phyloP scores from a whole-genome alignment of 2,888 invertebrate genomes.

The Zygogramma bicolorata region DNA sequence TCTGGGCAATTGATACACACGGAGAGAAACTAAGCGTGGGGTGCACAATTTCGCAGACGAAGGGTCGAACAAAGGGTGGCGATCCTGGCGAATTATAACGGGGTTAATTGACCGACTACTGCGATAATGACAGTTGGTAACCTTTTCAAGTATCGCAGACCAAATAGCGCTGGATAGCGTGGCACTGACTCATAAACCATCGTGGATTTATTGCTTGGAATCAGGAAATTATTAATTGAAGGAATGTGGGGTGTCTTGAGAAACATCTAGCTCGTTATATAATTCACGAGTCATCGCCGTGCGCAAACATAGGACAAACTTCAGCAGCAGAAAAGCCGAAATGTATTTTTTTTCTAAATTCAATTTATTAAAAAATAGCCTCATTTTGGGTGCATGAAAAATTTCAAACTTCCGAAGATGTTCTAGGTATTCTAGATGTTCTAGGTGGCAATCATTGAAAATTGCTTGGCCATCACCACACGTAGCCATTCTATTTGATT shows the following conservation, averaged over 20 bases:
- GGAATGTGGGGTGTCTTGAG: not conserved
- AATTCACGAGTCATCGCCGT: not conserved
- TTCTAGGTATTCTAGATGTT: too few relatives aligned
- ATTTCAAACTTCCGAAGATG: too few relatives aligned
- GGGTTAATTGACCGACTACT: conserved; percentile 59
- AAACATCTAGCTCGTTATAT: not conserved
- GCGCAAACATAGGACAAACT: not conserved
- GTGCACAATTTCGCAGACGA: conserved; percentile 31
- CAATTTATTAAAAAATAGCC: too few relatives aligned
- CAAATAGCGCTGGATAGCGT: conserved; percentile 4
- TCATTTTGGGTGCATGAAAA: too few relatives aligned
- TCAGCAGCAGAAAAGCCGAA: not conserved
- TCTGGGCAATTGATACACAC: conserved; percentile 35
- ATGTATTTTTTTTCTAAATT: too few relatives aligned
- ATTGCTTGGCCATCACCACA: too few relatives aligned
- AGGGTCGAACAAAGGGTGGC: conserved; percentile 52
- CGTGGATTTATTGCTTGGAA: conserved; percentile 22
- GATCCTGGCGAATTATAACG: conserved; percentile 52
- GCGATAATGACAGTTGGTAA: conserved; percentile 58
- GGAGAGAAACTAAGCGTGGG: conserved; percentile 31
- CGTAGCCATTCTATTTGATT: too few relatives aligned
- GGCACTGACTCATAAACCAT: conserved; percentile 32
- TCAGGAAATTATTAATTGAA: conserved; percentile 22
- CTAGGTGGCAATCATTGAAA: too few relatives aligned
- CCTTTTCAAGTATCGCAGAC: conserved; percentile 29